A percentile compares a stretch with the other conserved stretches of the same genome.
phyloP scores from a whole-genome alignment of 2,888 invertebrate genomes.

The Mactromeris polynyma region DNA sequence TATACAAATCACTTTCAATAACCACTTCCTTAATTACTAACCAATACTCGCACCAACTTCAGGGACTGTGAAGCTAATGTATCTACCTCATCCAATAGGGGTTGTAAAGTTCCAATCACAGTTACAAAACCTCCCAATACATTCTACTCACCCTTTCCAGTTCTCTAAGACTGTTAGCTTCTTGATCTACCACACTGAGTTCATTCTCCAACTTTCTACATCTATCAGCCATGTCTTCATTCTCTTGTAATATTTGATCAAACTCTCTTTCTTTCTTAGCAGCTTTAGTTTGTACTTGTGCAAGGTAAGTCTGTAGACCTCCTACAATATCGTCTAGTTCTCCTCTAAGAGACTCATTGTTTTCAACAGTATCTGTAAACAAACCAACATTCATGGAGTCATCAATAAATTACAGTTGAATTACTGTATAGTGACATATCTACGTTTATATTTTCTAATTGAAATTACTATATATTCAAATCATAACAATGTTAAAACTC shows the following conservation, averaged over 20 bases:
- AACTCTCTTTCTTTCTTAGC: conserved; percentile 80
- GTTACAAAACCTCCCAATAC: too few relatives aligned
- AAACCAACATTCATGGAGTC: neutral
- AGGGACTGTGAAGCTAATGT: too few relatives aligned
- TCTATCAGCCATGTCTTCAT: conserved; percentile 78
- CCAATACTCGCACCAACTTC: too few relatives aligned
- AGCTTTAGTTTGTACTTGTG: conserved; percentile 82
- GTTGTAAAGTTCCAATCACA: too few relatives aligned
- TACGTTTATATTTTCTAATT: too few relatives aligned
- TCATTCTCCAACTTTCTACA: conserved; percentile 80
- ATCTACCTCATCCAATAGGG: too few relatives aligned
- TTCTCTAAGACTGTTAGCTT: conserved; percentile 75
- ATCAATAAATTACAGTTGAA: too few relatives aligned
- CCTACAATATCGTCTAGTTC: conserved; percentile 85
- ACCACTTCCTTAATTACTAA: too few relatives aligned
- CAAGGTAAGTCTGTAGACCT: conserved; percentile 83
- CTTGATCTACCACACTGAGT: conserved; percentile 77
- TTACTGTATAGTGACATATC: too few relatives aligned
- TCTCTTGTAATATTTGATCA: conserved; percentile 80
- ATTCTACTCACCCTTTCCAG: conserved; percentile 75
- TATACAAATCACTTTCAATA: too few relatives aligned
- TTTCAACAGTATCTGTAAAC: conserved; percentile 77
- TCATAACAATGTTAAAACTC: too few relatives aligned
- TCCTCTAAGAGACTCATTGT: conserved; percentile 80
- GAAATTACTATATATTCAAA: too few relatives aligned